phyloP scores from a whole-genome alignment of 2,888 invertebrate species.

The Cheilosia soror region DNA sequence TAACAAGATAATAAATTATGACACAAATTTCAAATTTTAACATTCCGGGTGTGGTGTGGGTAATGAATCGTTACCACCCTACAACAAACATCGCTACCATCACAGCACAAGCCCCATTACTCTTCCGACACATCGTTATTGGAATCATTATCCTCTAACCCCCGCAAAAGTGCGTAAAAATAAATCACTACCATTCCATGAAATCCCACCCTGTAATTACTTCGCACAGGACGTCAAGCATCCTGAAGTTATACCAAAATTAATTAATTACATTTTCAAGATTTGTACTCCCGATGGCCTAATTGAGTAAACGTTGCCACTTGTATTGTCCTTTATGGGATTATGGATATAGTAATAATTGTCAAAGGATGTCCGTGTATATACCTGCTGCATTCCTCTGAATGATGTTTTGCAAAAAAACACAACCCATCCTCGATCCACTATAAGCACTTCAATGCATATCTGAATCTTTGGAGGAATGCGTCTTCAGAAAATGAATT shows the following conservation, averaged over 20 bases:
- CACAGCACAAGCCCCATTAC: background rate
- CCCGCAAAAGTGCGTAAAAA: background rate
- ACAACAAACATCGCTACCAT: background rate
- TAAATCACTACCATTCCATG: background rate
- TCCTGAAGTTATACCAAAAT: background rate
- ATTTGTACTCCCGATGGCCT: background rate
- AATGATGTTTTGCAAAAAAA: background rate
- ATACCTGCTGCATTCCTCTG: background rate
- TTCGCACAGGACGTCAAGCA: background rate
- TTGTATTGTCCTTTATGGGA: background rate
- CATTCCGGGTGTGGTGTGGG: background rate
- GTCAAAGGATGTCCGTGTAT: background rate
- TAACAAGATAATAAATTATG: background rate
- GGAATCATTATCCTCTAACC: background rate
- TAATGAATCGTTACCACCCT: background rate
- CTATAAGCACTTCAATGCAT: background rate
- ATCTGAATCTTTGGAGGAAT: background rate
- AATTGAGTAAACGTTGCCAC: background rate
- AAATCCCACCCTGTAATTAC: background rate
- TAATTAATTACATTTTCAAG: slow-evolving; percentile 1
- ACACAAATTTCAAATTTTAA: background rate
- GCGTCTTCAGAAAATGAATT: background rate
- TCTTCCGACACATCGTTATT: background rate
- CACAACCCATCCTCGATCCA: background rate
- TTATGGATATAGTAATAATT: background rate